Evolutionary conservation across 92 coral and sea anemone species (phyloP).

Genomic region (Nematostella vectensis): DNA sequence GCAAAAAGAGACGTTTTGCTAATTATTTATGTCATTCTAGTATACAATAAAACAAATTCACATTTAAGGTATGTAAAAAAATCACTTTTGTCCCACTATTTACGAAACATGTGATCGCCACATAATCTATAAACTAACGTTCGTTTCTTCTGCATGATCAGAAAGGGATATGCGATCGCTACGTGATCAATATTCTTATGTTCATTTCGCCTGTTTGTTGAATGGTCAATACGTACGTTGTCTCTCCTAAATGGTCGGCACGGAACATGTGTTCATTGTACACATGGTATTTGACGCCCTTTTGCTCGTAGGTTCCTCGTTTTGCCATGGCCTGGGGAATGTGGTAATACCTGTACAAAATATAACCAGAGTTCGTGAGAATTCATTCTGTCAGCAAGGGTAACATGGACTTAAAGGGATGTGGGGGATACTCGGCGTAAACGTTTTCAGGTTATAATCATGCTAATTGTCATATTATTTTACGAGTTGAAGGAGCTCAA

Average conservation of each 20-base stretch:
- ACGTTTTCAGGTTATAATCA: no score
- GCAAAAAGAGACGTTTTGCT: background rate
- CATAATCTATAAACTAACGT: no score
- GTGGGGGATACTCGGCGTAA: no score
- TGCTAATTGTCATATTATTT: no score
- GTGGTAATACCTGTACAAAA: slow-evolving; percentile 44
- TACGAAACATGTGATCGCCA: no score
- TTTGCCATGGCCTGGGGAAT: slow-evolving; percentile 67
- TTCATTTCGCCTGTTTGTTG: no score
- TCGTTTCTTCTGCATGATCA: no score
- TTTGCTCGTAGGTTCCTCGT: slow-evolving; percentile 70
- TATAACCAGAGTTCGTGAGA: background rate
- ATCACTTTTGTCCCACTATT: background rate
- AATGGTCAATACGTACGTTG: slow-evolving; percentile 24
- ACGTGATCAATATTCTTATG: no score
- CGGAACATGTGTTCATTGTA: slow-evolving; percentile 81
- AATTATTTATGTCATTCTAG: background rate
- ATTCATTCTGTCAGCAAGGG: no score
- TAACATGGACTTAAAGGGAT: no score
- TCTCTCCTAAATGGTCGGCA: slow-evolving; percentile 58
- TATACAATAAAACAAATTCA: background rate
- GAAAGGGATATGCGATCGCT: no score
- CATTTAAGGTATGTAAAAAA: background rate
- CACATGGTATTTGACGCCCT: slow-evolving; percentile 77
- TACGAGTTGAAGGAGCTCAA: background rate